Conservation (phyloP, 2,113 vertebrate species). For the Chrysemys picta region DNA sequence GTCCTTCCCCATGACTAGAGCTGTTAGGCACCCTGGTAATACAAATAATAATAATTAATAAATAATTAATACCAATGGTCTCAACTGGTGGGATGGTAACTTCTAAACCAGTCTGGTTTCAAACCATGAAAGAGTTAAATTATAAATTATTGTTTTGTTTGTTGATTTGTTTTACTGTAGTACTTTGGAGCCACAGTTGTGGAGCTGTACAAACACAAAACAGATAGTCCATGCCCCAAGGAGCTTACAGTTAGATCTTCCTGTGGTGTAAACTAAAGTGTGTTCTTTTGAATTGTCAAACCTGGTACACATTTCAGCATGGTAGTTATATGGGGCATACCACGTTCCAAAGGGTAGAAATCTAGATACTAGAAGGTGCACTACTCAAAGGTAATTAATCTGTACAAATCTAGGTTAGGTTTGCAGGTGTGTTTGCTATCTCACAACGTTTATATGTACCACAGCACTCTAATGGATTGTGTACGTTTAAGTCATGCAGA, state of each 20-base stretch:
- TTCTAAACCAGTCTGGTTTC: not conserved
- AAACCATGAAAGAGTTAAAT: not conserved
- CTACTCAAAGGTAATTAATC: not conserved
- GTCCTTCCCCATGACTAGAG: not conserved
- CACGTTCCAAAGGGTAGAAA: not conserved
- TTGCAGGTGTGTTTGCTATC: not conserved
- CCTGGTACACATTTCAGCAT: not conserved
- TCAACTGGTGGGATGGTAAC: not conserved
- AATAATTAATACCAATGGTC: not conserved
- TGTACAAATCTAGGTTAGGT: not conserved
- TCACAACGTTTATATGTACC: not conserved
- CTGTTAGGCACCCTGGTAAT: too few species aligned
- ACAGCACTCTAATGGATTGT: not conserved
- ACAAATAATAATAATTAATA: not conserved
- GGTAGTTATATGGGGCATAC: not conserved
- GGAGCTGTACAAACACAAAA: not conserved
- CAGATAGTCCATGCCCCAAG: not conserved
- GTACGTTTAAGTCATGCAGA: accelerated
- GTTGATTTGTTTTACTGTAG: not conserved
- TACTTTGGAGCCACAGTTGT: not conserved
- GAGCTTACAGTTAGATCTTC: not conserved
- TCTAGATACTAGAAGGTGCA: not conserved
- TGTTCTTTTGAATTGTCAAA: not conserved
- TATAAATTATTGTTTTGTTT: not conserved
- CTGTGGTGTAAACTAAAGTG: not conserved